Conservation (phyloP, 2,888 invertebrate genomes). For the Coleophora flavipennella region DNA sequence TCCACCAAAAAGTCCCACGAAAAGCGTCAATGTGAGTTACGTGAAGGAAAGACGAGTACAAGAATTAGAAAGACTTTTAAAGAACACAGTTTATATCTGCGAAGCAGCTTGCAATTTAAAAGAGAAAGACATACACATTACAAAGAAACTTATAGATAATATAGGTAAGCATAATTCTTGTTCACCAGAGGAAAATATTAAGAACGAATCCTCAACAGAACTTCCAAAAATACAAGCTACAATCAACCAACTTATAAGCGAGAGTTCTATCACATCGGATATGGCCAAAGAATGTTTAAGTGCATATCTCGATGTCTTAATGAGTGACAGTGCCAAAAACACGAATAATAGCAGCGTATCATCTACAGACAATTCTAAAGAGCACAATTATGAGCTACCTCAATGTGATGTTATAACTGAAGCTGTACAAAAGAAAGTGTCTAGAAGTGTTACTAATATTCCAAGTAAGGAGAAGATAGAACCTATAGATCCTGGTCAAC, state of each 20-base stretch:
- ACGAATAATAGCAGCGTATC: constrained; percentile 21
- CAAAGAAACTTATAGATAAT: constrained; percentile 40
- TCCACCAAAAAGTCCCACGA: neutral
- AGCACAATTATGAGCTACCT: constrained; percentile 9
- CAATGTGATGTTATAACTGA: constrained; percentile 41
- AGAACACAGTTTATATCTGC: constrained; percentile 50
- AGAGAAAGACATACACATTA: constrained; percentile 47
- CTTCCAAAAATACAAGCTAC: constrained; percentile 42
- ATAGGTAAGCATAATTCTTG: constrained; percentile 21
- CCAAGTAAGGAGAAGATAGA: neutral
- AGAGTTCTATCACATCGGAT: constrained; percentile 36
- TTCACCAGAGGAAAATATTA: too few species aligned
- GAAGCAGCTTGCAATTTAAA: constrained; percentile 31
- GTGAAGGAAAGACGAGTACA: constrained; percentile 47
- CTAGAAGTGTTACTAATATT: constrained; percentile 27
- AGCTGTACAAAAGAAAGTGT: constrained; percentile 33
- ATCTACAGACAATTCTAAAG: constrained; percentile 26
- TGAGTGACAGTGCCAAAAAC: constrained; percentile 26
- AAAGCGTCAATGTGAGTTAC: constrained; percentile 24
- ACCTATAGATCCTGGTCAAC: constrained; percentile 24
- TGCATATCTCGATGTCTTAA: constrained; percentile 43
- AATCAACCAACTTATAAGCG: constrained; percentile 43
- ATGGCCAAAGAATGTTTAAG: constrained; percentile 45
- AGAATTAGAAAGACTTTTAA: constrained; percentile 46
- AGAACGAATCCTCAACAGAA: constrained; percentile 32